Base-by-base conservation (phyloP, 2,888 invertebrate genomes). In the Hipparchia semele region DNA sequence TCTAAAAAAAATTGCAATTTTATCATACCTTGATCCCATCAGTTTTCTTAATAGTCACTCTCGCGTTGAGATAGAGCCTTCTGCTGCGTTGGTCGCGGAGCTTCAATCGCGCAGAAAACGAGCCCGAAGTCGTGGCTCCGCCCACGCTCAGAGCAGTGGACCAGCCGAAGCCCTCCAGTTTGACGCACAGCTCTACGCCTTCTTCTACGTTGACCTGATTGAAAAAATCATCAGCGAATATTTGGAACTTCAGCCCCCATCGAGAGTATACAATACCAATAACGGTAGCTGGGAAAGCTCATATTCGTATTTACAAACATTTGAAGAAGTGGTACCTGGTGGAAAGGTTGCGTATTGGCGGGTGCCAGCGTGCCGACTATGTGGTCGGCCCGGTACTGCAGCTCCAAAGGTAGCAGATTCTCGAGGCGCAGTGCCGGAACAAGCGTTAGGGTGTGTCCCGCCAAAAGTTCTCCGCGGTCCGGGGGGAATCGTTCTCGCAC, bases 351-450 rank as follows among this genome's bases (percentile, higher is more conserved):
- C 72, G 90, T 84, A 83, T 92, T 86, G 0, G 88, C 89, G 49
- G 92, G 86, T 66, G 88, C 77, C 54, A 90, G 89, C 81, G 81
- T 80, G 85, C 94, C 85, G 71, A 88, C 75, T 8, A 73, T 72
- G 23, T 75, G 67, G 68, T 76, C 78, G 33, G 84, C 83, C 79
- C 95, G 95, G 82, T 95, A 97, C 71, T 95, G 92, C 74, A 98
- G 85, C 88, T 98, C 98, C 78, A 96, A 95, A 0, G 99, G 99
- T 69, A 99, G 95, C 75, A 99, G 95, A 94, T 99, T 99, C 77
- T 96, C 96, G 4, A 99, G 86, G 13, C 97, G 95, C 23, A 99
- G 94, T 0, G 98, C 98, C 46, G 99, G 97, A 79, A 98, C 92
- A 64, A 99, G 92, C 2, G 96, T 96, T 75, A 99, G 96, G 13